Base-by-base conservation (phyloP, 2,888 invertebrate species). In the Frankliniella fusca region DNA sequence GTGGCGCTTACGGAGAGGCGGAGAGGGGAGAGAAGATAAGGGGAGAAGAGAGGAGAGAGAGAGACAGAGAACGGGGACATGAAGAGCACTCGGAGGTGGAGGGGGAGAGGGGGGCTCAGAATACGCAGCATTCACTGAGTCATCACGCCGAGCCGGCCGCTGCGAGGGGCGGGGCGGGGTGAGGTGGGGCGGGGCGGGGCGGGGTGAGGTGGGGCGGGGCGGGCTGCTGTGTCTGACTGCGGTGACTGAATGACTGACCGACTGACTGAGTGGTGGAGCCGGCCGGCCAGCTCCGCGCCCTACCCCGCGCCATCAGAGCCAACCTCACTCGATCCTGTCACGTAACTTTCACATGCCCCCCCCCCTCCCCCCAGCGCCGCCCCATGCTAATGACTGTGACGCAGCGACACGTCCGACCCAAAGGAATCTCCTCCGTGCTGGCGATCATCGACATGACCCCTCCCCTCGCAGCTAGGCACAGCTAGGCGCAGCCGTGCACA, bases 241-340 rank as follows among this genome's bases (percentile, higher is more conserved):
- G n/a, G 7, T 23, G 70, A 23, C 70, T 70, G 70, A 70, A n/a
- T 70, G 23, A 70, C 70, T 70, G 70, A 70, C 70, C 23, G 23
- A 70, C 70, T 70, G 70, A 70, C 70, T 70, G 23, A 23, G 70
- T 23, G 70, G 70, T 70, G 70, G 70, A 70, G 70, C 70, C 70
- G 65, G 70, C 70, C 70, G 65, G 70, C 23, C 70, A 70, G 70
- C 70, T n/a, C 70, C 70, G 7, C 23, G 70, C 70, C 70, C 23
- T 23, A 23, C 54, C 18, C 54, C 54, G 18, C 54, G 54, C 54
- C 54, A 54, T 54, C 3, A 54, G 54, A 54, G 54, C 54, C 54
- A 15, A 54, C 70, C n/a, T 70, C 70, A 70, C 70, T 70, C 70
- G 70, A 70, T 70, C 70, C 70, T 70, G 70, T 23, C 70, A 70